Evolutionary conservation across 2,797 vertebrate genomes (phyloP), one percentile per base, ranked within the genome.

Genomic region (Crenuchus spilurus): DNA sequence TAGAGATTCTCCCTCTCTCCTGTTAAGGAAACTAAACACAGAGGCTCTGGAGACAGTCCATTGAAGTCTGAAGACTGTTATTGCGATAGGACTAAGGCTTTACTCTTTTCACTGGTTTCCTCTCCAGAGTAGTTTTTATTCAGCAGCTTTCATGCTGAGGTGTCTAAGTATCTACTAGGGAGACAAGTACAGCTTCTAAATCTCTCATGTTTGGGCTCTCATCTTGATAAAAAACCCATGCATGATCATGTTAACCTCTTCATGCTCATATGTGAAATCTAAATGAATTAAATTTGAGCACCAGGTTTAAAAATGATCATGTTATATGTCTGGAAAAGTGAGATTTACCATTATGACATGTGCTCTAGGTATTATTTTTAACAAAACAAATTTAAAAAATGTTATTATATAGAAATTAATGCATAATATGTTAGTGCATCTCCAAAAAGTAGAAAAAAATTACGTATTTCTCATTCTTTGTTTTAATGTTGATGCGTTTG

Each of bases 1-100:
- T 9, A n/a, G 63, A 66, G 63, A 64, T 37, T 33, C 33, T 6
- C 14, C 18, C 26, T 58, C 42, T 74, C 72, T 31, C 22, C 42
- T 49, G 41, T 60, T 54, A 24, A 48, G 42, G 62, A 65, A 48
- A 48, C 62, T 65, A 65, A 65, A 48, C 42, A 65, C 26, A 30
- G 28, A 33, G 26, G 42, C 42, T 46, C 62, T 31, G 42, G 42
- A 48, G 62, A 63, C 16, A 0, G 0, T 64, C 39, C 8, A n/a
- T 65, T 58, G 14, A 58, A 31, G 52, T 74, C 24, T 22, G 52
- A 49, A 48, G 42, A 52, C 41, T 58, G 49, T 57, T 57, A 57
- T 35, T 74, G 42, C 31, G 49, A 2, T 37, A 41, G 26, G 63
- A 55, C 52, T 55, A 63, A 64, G 8, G 42, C 37, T 41, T 62